Conservation (phyloP, 2,888 invertebrate genomes). For the Acleris cristana region DNA sequence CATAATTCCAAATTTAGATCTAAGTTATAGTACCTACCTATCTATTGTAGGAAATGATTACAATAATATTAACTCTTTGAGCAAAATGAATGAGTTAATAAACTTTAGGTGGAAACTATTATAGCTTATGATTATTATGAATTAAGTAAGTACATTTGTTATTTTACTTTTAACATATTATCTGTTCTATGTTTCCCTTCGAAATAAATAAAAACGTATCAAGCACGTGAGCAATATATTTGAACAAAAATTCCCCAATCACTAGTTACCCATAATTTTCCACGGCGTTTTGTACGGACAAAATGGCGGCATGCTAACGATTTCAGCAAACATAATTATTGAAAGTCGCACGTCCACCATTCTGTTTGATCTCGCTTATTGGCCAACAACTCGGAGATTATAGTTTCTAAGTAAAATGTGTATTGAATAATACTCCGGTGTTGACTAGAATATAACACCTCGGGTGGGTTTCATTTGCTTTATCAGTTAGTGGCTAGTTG, state of each 20-base stretch:
- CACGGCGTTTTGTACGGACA: slow-evolving; percentile 51
- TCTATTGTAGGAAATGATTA: too few relatives aligned
- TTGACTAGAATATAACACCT: slow-evolving; percentile 29
- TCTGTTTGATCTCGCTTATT: slow-evolving; percentile 75
- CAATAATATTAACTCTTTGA: too few relatives aligned
- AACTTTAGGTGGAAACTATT: too few relatives aligned
- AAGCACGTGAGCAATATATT: slow-evolving; percentile 1
- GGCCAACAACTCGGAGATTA: slow-evolving; percentile 55
- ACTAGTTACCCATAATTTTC: slow-evolving; percentile 48
- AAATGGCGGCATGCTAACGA: slow-evolving; percentile 72
- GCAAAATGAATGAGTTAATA: too few relatives aligned
- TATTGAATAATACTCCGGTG: slow-evolving; percentile 27
- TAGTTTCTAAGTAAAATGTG: slow-evolving; percentile 41
- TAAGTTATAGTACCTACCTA: too few relatives aligned
- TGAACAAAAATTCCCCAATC: slow-evolving; percentile 16
- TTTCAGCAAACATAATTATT: slow-evolving; percentile 80
- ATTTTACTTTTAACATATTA: too few relatives aligned
- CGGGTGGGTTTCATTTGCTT: slow-evolving; percentile 28
- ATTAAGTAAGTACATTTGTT: too few relatives aligned
- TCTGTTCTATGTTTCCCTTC: too few relatives aligned
- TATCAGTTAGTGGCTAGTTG: slow-evolving; percentile 13
- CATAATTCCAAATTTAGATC: too few relatives aligned
- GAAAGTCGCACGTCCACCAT: slow-evolving; percentile 72
- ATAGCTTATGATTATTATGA: too few relatives aligned
- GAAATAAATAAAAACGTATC: background rate